Evolutionary conservation across 2,888 invertebrate species (phyloP).

Genomic region (Trisateles emortualis): DNA sequence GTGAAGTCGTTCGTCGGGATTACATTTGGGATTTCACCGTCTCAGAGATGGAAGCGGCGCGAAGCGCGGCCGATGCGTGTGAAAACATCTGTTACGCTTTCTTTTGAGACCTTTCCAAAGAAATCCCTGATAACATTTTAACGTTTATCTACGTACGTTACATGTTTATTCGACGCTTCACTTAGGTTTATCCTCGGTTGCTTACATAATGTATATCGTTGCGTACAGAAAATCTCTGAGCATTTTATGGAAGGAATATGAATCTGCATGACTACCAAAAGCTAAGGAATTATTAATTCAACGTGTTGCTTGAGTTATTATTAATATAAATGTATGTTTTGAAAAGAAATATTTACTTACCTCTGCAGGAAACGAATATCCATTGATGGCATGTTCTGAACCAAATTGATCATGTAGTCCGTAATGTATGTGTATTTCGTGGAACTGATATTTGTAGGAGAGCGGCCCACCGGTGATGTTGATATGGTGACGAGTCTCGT

Average conservation of each 20-base stretch:
- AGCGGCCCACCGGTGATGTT: constrained; percentile 98
- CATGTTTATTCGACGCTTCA: constrained; percentile 51
- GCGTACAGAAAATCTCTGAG: constrained; percentile 35
- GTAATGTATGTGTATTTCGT: constrained; percentile 98
- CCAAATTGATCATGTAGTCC: constrained; percentile 96
- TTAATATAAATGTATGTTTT: constrained; percentile 37
- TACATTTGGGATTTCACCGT: constrained; percentile 80
- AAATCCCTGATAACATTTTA: constrained; percentile 67
- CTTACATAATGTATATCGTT: constrained; percentile 47
- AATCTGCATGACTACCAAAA: constrained; percentile 27
- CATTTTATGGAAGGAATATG: constrained; percentile 33
- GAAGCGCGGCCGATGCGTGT: constrained; percentile 71
- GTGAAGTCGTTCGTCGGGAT: constrained; percentile 76
- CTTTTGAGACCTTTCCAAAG: constrained; percentile 69
- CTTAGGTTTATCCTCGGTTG: constrained; percentile 48
- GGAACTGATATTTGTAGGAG: constrained; percentile 97
- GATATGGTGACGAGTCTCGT: constrained; percentile 93
- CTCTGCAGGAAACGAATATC: constrained; percentile 98
- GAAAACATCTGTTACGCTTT: constrained; percentile 83
- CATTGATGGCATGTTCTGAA: constrained; percentile 98
- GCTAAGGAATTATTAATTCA: constrained; percentile 31
- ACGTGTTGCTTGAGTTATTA: constrained; percentile 3
- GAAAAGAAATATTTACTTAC: constrained; percentile 84
- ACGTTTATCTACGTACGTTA: constrained; percentile 51
- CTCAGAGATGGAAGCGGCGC: constrained; percentile 53